Base-by-base conservation (phyloP, 2,888 invertebrate genomes). In the Melikaiella ostensackeni region DNA sequence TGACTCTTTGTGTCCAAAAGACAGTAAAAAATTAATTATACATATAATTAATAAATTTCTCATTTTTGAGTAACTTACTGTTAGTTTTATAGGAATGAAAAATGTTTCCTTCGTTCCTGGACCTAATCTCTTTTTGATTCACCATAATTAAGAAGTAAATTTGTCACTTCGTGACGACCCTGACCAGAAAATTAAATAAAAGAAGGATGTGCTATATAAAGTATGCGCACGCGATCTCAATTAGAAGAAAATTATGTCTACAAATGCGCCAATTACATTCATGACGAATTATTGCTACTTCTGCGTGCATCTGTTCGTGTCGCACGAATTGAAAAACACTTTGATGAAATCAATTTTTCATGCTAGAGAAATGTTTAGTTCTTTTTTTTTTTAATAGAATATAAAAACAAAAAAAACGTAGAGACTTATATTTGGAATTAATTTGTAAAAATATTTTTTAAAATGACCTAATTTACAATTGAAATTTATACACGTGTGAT, bases 241-340 rank as follows among this genome's bases (percentile, higher is more conserved):
- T 70, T 70, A 70, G 70, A 50, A 70, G 30, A 50, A 70, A 70
- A 70, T 50, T 70, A 82, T 79, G 76, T 70, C 76, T 63, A 79
- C 82, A 77, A 81, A 80, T 82, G 81, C 35, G 77, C 75, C 77
- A 82, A 82, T 81, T 82, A 77, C 77, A 75, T 76, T 81, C 70
- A 79, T 74, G 11, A 27, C 75, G 76, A 79, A 82, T 78, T 77
- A 80, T 77, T 76, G n/a, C 70, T 30, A 19, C n/a, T 70, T 70
- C 50, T 70, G 46, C 27, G 27, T 70, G 42, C 42, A 19, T 46
- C 30, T 70, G 8, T n/a, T 46, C n/a, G 19, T 30, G 16, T 46
- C 42, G 19, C 8, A 8, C 16, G 8, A 9, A 50, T 46, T 27
- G 13, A 57, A 50, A 50, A 21, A 9, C 2, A n/a, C 9, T 13